phyloP scores from a whole-genome alignment of 2,888 invertebrate genomes.

The Mimas tiliae region DNA sequence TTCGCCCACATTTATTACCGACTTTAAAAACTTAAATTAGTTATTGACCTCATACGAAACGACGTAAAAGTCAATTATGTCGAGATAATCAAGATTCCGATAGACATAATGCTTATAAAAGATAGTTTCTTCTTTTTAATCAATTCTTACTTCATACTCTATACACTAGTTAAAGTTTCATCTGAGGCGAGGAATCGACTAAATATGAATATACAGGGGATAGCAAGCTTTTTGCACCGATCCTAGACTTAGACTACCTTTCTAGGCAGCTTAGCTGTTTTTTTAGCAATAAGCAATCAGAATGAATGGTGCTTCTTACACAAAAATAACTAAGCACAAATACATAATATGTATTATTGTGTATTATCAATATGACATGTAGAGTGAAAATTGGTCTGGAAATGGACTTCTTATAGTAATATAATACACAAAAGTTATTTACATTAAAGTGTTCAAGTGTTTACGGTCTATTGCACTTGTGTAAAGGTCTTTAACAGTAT shows the following conservation, averaged over 20 bases:
- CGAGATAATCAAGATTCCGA: neutral
- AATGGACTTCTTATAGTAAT: neutral
- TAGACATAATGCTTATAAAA: too few relatives aligned
- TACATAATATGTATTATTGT: too few relatives aligned
- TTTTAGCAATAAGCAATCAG: too few relatives aligned
- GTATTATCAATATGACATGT: too few relatives aligned
- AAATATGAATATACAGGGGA: neutral
- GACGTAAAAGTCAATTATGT: slow-evolving; percentile 8
- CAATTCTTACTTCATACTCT: neutral
- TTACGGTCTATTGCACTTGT: slow-evolving; percentile 40
- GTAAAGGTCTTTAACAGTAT: slow-evolving; percentile 41
- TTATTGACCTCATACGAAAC: slow-evolving; percentile 16
- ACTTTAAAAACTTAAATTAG: slow-evolving; percentile 13
- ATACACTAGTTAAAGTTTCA: neutral
- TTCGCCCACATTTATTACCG: slow-evolving; percentile 11
- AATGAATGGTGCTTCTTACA: too few relatives aligned
- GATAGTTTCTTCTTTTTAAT: neutral
- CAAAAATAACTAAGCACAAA: too few relatives aligned
- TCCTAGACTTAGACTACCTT: neutral
- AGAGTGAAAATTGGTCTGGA: neutral
- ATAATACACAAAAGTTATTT: neutral
- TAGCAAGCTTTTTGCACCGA: neutral
- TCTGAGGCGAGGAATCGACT: neutral
- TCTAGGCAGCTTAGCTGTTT: neutral
- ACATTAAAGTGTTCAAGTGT: slow-evolving; percentile 1